A percentile compares a stretch with the other conserved stretches of the same genome.
Evolutionary conservation across 2,113 vertebrate genomes (phyloP).

Genomic region (Sisor rabdophorus): DNA sequence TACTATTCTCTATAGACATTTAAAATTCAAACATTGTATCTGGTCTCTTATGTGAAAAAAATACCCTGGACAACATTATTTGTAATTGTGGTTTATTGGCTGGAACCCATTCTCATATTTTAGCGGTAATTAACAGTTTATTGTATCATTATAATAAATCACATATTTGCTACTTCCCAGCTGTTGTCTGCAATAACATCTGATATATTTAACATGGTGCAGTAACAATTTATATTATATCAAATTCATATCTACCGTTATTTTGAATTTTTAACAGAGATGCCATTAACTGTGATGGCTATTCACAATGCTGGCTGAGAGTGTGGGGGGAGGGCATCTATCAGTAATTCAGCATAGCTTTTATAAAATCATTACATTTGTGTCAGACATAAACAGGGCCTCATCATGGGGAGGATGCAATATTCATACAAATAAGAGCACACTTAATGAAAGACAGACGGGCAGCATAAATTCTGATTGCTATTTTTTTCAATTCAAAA

Average conservation of each 20-base stretch:
- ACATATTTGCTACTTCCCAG: conserved; percentile 50
- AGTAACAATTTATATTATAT: background rate
- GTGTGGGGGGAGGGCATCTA: background rate
- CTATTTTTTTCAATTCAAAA: conserved; percentile 1
- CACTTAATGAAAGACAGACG: background rate
- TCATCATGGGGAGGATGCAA: background rate
- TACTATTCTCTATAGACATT: conserved; percentile 61
- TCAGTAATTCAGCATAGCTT: background rate
- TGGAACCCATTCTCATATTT: conserved; percentile 58
- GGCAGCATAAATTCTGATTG: background rate
- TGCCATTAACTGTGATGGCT: background rate
- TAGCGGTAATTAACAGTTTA: conserved; percentile 48
- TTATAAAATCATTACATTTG: background rate
- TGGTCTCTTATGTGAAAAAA: conserved; percentile 54
- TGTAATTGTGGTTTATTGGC: conserved; percentile 59
- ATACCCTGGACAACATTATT: conserved; percentile 53
- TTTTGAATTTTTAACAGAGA: background rate
- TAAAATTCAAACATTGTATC: conserved; percentile 62
- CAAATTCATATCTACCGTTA: background rate
- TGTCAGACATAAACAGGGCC: background rate
- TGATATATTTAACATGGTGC: background rate
- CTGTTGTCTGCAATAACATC: conserved; percentile 36
- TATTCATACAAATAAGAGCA: background rate
- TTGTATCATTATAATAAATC: conserved; percentile 47
- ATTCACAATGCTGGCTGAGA: background rate